Evolutionary conservation across 2,797 vertebrate genomes (phyloP), one percentile per base, ranked within the genome.

Genomic region (Nothura maculosa): DNA sequence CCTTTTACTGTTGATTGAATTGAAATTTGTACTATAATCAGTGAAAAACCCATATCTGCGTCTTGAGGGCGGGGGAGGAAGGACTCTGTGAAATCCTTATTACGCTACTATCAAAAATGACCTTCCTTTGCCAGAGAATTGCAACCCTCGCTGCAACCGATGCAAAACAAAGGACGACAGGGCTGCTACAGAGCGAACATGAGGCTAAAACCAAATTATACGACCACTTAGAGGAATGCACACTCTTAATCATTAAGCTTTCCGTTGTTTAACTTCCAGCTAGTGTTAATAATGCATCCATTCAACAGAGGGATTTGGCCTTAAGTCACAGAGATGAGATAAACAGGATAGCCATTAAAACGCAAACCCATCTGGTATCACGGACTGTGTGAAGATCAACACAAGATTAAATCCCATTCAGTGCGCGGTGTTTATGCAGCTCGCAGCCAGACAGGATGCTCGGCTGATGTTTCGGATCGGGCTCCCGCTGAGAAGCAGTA

Each of bases 281-380:
- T 62, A 36, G 60, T 32, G 60, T 94, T 92, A 79, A 69, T 91
- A 89, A 92, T 60, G 63, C 61, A 84, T 60, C 77, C 79, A 92
- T 87, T 91, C 89, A 95, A 81, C 60, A 85, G 77, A 60, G 89
- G 77, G 70, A 87, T 91, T 92, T 94, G 85, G 85, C 90, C 80
- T 76, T 77, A 64, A 88, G 85, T 92, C 85, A 94, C 77, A 70
- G 81, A 92, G 82, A 93, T 50, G 82, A 94, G 57, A 92, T 95
- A 95, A 96, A 96, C 95, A 96, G 93, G 94, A 96, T 94, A 92
- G 89, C 76, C 47, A 90, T 94, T 89, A 89, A 94, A 79, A 79
- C 80, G 70, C 80, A 84, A 91, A 93, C 92, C 25, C 74, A 27
- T 70, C 85, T 3, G 77, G 67, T 84, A 83, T 94, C 16, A 11